phyloP scores from a whole-genome alignment of 2,113 vertebrate species.

The Polypterus senegalus region DNA sequence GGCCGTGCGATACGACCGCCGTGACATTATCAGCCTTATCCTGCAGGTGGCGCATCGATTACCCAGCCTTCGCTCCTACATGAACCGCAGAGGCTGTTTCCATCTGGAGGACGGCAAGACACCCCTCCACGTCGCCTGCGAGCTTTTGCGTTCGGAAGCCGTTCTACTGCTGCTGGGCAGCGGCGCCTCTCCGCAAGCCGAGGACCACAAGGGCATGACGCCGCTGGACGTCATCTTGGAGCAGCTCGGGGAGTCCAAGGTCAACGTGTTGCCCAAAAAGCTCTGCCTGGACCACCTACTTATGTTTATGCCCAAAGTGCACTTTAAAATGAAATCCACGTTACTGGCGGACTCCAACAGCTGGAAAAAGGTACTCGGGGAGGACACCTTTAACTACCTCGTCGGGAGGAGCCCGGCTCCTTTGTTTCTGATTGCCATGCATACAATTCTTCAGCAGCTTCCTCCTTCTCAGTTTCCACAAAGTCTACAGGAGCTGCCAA shows the following conservation, averaged over 20 bases:
- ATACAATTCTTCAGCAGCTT: slow-evolving; percentile 57
- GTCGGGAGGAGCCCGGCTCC: slow-evolving; percentile 53
- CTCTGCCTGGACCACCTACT: slow-evolving; percentile 65
- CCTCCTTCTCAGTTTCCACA: slow-evolving; percentile 56
- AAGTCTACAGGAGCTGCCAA: slow-evolving; percentile 66
- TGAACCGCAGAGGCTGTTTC: slow-evolving; percentile 50
- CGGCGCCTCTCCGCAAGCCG: slow-evolving; percentile 57
- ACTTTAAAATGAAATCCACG: slow-evolving; percentile 53
- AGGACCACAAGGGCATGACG: slow-evolving; percentile 60
- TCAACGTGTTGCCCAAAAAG: slow-evolving; percentile 43
- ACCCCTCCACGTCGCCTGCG: slow-evolving; percentile 67
- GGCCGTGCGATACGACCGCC: slow-evolving; percentile 71
- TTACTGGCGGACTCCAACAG: slow-evolving; percentile 46
- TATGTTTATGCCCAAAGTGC: slow-evolving; percentile 59
- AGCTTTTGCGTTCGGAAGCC: slow-evolving; percentile 60
- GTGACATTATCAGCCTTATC: slow-evolving; percentile 62
- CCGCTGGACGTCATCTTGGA: slow-evolving; percentile 62
- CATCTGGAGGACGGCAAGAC: slow-evolving; percentile 62
- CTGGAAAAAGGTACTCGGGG: slow-evolving; percentile 59
- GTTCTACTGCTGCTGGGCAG: slow-evolving; percentile 64
- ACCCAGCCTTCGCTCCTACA: slow-evolving; percentile 46
- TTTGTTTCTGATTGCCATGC: slow-evolving; percentile 66
- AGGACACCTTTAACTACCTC: slow-evolving; percentile 60
- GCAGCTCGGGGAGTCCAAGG: slow-evolving; percentile 55
- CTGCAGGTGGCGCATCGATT: slow-evolving; percentile 57